Evolutionary conservation across 1,140 invertebrate genomes (phyloP).

Genomic region (Drosophila subobscura): DNA sequence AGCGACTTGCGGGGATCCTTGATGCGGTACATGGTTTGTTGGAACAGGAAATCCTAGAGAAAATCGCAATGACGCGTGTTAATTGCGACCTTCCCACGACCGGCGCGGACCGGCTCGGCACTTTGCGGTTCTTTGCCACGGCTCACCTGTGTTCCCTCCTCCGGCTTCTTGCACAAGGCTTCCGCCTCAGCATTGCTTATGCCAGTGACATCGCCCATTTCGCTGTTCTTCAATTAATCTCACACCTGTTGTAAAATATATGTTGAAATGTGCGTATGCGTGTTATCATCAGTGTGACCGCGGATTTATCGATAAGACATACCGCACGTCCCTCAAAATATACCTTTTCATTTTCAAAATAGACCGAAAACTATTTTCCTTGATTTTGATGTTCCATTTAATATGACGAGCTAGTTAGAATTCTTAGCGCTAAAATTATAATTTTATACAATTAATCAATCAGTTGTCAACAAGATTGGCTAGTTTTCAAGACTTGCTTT

Average conservation of each 20-base stretch:
- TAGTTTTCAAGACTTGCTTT: no score
- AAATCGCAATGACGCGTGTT: constrained; percentile 12
- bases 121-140: no score
- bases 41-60: constrained; percentile 93
- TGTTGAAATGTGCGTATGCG: no score
- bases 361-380: no score
- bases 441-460: no score
- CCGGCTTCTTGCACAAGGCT: constrained; percentile 86
- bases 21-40: constrained; percentile 98
- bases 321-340: background rate
- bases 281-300: constrained; percentile 2
- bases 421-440: no score
- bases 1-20: constrained; percentile 94
- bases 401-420: no score
- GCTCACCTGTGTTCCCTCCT: constrained; percentile 86
- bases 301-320: background rate
- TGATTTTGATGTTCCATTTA: no score
- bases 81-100: background rate
- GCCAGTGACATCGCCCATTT: constrained; percentile 86
- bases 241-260: constrained; percentile 28
- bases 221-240: constrained; percentile 20
- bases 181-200: constrained; percentile 87
- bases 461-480: no score
- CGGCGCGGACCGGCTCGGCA: no score
- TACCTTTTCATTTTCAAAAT: background rate